These are phyloP conservation scores for Beroe forskalii DNA, from an alignment of 37 sponge, comb jelly and placozoan genomes.

Conservation along the genomic window DNA sequence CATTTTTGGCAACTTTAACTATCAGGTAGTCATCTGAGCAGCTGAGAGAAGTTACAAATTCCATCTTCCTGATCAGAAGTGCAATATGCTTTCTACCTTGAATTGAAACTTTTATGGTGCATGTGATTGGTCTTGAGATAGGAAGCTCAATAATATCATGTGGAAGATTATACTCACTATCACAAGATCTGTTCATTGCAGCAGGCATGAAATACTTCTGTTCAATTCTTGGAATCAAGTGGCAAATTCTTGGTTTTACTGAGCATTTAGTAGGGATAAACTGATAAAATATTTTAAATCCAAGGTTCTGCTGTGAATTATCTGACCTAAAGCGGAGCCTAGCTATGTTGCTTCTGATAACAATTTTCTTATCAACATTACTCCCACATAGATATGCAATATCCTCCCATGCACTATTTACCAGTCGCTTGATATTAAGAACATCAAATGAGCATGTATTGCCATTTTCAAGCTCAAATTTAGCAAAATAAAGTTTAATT, in stretches of 20 bases:
- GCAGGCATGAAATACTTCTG: background rate
- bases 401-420: background rate
- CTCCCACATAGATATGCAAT: background rate
- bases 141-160: background rate
- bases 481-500: background rate
- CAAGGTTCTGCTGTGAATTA: background rate
- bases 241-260: background rate
- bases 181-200: background rate
- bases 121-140: background rate
- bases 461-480: background rate
- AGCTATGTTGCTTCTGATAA: background rate
- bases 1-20: background rate
- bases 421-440: background rate
- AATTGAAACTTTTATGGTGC: background rate
- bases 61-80: background rate
- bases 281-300: background rate
- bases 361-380: background rate
- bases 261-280: background rate
- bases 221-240: background rate
- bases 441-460: background rate
- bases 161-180: background rate
- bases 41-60: background rate
- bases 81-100: background rate
- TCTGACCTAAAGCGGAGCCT: conserved; percentile 1
- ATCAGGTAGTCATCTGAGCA: background rate